Evolutionary conservation across 2,797 vertebrate species (phyloP), one percentile per base, ranked within the genome.

Genomic region (Falco berigora): DNA sequence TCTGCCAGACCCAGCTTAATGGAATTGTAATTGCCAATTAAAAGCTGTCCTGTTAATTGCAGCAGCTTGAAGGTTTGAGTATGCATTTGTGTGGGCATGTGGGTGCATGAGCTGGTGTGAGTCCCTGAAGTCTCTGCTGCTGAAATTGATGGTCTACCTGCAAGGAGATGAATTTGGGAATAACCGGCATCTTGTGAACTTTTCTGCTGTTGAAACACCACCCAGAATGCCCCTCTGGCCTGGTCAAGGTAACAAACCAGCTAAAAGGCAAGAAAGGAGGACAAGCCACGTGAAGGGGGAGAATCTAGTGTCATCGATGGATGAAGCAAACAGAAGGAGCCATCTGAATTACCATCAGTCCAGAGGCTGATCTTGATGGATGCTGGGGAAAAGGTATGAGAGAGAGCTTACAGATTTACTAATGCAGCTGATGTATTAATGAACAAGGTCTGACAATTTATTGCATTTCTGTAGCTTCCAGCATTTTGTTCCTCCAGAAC

Each of bases 1-100:
- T 96, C 96, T 97, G 96, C 95, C 96, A 97, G 93, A 46, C 76
- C 75, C 91, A 59, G 86, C 66, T 89, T 96, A 97, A 97, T 97
- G 97, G 96, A 95, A 97, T 78, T 95, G 95, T 95, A 97, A 97
- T 97, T 97, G 97, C 88, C 97, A 97, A 97, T 98, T 98, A 97
- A 97, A 97, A 96, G 82, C 96, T 93, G 90, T 94, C 94, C 97
- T 78, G 92, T 95, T 97, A 97, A 97, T 97, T 96, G 96, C 93
- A 61, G 91, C 78, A 92, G 71, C 86, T 89, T 67, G 88, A 95
- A 96, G 86, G 67, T 96, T 96, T 50, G 76, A 85, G 91, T 52
- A 73, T 49, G 92, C 69, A 6, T 52, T 74, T 4, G 2, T n/a
- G 62, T 56, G 86, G 66, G 49, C 69, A 63, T 2, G 5, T 14